phyloP scores from a whole-genome alignment of 2,797 vertebrate species.

The Melanogrammus aeglefinus region DNA sequence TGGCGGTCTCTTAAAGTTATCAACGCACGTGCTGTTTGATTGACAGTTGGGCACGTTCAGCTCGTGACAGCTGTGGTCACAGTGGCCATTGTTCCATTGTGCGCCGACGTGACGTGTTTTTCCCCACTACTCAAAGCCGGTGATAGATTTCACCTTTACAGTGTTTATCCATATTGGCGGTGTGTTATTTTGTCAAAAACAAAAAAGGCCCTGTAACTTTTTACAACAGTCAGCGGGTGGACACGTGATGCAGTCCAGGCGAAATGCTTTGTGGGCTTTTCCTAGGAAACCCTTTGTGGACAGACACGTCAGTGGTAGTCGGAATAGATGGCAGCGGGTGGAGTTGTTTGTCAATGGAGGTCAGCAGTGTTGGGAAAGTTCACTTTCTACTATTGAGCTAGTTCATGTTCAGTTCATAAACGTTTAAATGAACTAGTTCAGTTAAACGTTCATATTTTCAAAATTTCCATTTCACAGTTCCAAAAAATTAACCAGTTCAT shows the following conservation, averaged over 20 bases:
- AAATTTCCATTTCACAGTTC: too few relatives aligned
- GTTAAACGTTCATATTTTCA: too few relatives aligned
- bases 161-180: background rate
- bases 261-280: constrained; percentile 68
- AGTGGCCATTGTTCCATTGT: constrained; percentile 48
- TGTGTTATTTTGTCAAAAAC: constrained; percentile 7
- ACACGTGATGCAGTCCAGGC: constrained; percentile 66
- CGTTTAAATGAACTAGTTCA: too few relatives aligned
- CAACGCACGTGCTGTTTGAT: constrained; percentile 29
- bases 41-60: constrained; percentile 37
- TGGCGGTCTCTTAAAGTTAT: background rate
- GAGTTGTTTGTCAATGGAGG: constrained; percentile 35
- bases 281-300: constrained; percentile 61
- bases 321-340: background rate
- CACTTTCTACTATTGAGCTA: too few relatives aligned
- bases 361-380: background rate
- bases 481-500: too few relatives aligned
- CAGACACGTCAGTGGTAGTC: constrained; percentile 24
- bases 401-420: too few relatives aligned
- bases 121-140: too few relatives aligned
- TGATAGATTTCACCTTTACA: background rate
- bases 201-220: constrained; percentile 23
- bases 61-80: constrained; percentile 46
- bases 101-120: constrained; percentile 17
- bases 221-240: constrained; percentile 68